Evolutionary conservation across 2,888 invertebrate genomes (phyloP).

Genomic region (Mantis religiosa): DNA sequence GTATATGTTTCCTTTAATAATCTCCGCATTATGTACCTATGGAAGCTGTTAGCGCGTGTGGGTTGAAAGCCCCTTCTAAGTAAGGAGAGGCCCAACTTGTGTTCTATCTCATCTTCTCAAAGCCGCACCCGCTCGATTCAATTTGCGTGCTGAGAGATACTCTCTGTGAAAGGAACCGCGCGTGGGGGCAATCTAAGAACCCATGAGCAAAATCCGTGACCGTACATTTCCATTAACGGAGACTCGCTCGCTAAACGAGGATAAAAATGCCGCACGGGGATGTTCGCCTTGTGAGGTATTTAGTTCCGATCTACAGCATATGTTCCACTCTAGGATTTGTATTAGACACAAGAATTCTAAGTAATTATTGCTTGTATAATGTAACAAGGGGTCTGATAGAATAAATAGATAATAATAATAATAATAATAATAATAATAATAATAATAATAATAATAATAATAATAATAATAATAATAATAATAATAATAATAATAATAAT

Average conservation of each 20-base stretch:
- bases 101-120: constrained; percentile 15
- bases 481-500: too few relatives aligned
- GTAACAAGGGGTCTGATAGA: too few relatives aligned
- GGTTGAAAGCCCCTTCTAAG: not conserved
- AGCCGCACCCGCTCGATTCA: constrained; percentile 13
- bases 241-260: not conserved
- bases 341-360: too few relatives aligned
- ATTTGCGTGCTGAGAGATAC: constrained; percentile 5
- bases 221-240: constrained; percentile 15
- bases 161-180: not conserved
- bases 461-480: too few relatives aligned
- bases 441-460: too few relatives aligned
- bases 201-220: constrained; percentile 18
- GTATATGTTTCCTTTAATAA: not conserved
- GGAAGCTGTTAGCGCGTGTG: not conserved
- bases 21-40: not conserved
- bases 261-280: not conserved
- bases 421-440: too few relatives aligned
- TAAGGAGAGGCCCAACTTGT: not conserved
- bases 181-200: constrained; percentile 10
- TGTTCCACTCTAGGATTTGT: too few relatives aligned
- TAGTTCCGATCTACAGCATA: not conserved
- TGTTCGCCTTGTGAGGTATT: not conserved
- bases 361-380: too few relatives aligned
- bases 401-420: too few relatives aligned